Conservation (phyloP, 2,888 invertebrate species). For the Mythimna pallens region DNA sequence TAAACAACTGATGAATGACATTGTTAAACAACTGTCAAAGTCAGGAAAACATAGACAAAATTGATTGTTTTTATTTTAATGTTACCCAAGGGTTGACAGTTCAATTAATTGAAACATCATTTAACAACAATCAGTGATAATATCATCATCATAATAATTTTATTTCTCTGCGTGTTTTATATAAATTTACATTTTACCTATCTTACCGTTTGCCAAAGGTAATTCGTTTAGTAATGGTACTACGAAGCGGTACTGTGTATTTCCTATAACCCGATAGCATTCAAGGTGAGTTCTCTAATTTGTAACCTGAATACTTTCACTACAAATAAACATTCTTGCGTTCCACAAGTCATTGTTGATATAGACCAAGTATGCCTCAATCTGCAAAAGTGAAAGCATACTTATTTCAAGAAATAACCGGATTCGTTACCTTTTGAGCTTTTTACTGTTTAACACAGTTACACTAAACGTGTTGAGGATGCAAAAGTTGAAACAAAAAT, state of each 20-base stretch:
- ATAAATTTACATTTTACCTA: neutral
- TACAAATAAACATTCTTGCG: neutral
- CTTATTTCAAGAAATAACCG: too few species aligned
- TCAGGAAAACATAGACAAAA: conserved; percentile 13
- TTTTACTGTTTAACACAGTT: too few species aligned
- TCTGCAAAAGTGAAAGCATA: too few species aligned
- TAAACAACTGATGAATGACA: conserved; percentile 18
- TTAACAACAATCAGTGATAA: neutral
- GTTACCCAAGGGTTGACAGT: neutral
- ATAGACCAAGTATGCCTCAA: too few species aligned
- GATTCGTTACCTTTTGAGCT: too few species aligned
- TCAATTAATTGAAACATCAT: neutral
- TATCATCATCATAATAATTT: neutral
- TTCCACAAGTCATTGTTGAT: too few species aligned
- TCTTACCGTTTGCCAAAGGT: neutral
- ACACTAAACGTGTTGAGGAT: too few species aligned
- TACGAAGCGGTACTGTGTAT: neutral
- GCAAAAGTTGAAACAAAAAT: too few species aligned
- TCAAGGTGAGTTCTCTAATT: neutral
- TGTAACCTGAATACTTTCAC: neutral
- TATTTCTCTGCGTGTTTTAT: neutral
- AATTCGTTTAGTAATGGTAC: neutral
- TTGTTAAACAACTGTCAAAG: conserved; percentile 4
- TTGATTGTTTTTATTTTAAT: neutral
- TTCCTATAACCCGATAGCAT: neutral